Conservation (phyloP, 2,113 vertebrate genomes). For the Scomber colias region DNA sequence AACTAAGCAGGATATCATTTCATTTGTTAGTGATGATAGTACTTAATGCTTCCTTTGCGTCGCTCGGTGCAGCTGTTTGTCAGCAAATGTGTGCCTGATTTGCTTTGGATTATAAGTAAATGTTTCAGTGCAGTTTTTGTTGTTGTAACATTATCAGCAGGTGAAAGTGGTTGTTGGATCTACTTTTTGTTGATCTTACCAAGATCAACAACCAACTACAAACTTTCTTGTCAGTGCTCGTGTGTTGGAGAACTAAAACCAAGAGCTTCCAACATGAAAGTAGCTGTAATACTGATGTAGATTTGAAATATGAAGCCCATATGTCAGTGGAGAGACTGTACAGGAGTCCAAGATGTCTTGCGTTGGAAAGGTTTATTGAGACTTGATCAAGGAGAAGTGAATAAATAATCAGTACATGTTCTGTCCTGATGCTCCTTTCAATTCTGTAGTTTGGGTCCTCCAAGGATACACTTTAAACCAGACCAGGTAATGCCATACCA, state of each 20-base stretch:
- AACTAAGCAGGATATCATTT: slow-evolving; percentile 7
- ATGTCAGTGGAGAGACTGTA: too few species aligned
- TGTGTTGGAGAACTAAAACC: not conserved
- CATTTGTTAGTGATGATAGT: slow-evolving; percentile 9
- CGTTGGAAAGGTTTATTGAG: too few species aligned
- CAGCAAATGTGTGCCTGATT: not conserved
- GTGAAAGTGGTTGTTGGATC: too few species aligned
- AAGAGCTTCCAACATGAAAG: not conserved
- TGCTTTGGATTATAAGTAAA: not conserved
- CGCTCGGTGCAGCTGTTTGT: not conserved
- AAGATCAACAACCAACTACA: not conserved
- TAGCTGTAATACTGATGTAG: not conserved
- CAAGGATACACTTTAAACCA: too few species aligned
- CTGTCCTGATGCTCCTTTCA: too few species aligned
- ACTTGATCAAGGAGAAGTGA: too few species aligned
- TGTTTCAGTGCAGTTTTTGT: not conserved
- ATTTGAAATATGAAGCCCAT: too few species aligned
- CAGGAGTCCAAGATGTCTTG: too few species aligned
- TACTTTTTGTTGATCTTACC: not conserved
- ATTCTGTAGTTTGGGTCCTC: too few species aligned
- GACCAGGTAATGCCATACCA: too few species aligned
- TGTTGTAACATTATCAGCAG: not conserved
- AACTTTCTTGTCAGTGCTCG: not conserved
- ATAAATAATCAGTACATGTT: too few species aligned
- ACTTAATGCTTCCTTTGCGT: not conserved